Conservation (phyloP, 1,140 invertebrate species). For the Chymomyza costata region DNA sequence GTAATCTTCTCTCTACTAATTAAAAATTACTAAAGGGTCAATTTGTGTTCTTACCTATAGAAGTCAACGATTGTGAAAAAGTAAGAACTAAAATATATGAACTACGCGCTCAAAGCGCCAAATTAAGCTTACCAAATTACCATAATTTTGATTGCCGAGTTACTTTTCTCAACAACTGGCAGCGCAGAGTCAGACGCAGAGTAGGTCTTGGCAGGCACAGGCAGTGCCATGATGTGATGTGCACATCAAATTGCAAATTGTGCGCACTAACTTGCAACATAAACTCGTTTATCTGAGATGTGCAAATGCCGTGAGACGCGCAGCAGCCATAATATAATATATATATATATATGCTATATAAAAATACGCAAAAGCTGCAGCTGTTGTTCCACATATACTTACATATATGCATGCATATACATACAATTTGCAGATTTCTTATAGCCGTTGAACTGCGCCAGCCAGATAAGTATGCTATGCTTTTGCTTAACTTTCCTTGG, state of each 20-base stretch:
- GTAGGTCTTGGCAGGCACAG: constrained; percentile 1
- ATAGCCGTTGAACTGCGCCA: too few relatives aligned
- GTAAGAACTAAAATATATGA: constrained; percentile 42
- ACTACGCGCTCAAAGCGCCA: constrained; percentile 39
- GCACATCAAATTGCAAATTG: constrained; percentile 52
- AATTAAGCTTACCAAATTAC: constrained; percentile 50
- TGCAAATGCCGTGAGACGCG: constrained; percentile 8
- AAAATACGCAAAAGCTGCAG: too few relatives aligned
- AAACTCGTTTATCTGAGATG: constrained; percentile 51
- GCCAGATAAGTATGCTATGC: constrained; percentile 20
- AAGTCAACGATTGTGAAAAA: too few relatives aligned
- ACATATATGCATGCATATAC: neutral
- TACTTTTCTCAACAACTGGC: constrained; percentile 29
- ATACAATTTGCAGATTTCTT: too few relatives aligned
- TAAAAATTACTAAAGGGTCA: too few relatives aligned
- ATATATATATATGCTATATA: too few relatives aligned
- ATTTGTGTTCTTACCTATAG: too few relatives aligned
- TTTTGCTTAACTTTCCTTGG: constrained; percentile 35
- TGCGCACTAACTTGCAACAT: constrained; percentile 53
- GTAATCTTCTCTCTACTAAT: too few relatives aligned
- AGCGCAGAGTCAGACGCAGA: constrained; percentile 5
- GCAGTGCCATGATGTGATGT: constrained; percentile 17
- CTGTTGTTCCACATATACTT: constrained; percentile 9
- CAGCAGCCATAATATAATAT: too few relatives aligned
- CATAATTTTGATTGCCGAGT: constrained; percentile 52